Conservation (phyloP, 1,140 invertebrate genomes). For the Meloidogyne floridensis region DNA sequence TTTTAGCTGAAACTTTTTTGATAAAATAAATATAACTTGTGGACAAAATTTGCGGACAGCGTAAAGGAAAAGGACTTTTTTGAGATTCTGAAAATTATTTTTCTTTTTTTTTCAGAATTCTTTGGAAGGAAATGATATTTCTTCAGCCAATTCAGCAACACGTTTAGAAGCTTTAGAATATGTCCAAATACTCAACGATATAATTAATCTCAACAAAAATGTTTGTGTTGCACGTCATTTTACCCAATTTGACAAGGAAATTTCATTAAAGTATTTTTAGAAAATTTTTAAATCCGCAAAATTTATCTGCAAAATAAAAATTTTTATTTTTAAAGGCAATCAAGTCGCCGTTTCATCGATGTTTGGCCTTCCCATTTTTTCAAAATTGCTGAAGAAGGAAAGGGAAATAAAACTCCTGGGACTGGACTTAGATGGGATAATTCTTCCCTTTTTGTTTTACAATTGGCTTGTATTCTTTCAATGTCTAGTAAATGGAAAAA, state of each 20-base stretch:
- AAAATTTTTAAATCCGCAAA: not conserved
- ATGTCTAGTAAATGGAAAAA: conserved; percentile 79
- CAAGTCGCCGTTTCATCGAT: conserved; percentile 79
- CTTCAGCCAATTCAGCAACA: not conserved
- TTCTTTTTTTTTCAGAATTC: not conserved
- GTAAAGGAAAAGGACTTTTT: too few relatives aligned
- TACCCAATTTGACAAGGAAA: conserved; percentile 74
- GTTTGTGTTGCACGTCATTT: conserved; percentile 90
- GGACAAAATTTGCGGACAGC: too few relatives aligned
- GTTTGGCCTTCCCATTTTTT: conserved; percentile 93
- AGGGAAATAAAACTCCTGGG: not conserved
- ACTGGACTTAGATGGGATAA: conserved; percentile 68
- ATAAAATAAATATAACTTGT: too few relatives aligned
- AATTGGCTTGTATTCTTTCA: conserved; percentile 91
- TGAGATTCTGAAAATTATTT: too few relatives aligned
- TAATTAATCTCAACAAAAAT: conserved; percentile 87
- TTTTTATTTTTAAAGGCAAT: conserved; percentile 48
- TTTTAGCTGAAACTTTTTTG: too few relatives aligned
- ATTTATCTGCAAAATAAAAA: conserved; percentile 10
- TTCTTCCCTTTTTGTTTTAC: conserved; percentile 83
- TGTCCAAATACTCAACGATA: conserved; percentile 79
- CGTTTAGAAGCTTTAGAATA: conserved; percentile 73
- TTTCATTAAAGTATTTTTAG: conserved; percentile 51
- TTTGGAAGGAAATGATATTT: not conserved
- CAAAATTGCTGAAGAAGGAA: conserved; percentile 73